A percentile compares a stretch with the other conserved stretches of the same genome.
These are phyloP conservation scores for Drosophila orosa DNA, from an alignment of 1,140 invertebrate genomes.

Conservation along the genomic window DNA sequence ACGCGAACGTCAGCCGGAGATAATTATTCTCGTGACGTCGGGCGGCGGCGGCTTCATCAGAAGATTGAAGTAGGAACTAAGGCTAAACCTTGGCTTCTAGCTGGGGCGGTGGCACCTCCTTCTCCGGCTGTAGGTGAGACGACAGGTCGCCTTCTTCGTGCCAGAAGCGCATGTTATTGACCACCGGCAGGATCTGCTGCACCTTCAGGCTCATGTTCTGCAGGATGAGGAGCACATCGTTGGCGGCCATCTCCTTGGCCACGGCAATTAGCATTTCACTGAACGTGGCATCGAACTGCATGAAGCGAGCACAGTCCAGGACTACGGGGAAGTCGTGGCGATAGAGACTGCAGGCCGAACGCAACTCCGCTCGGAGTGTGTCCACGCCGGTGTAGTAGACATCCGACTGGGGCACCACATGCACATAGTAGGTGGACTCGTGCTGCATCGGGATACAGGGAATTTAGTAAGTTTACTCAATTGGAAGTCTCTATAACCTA, in stretches of 20 bases:
- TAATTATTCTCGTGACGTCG: conserved; percentile 17
- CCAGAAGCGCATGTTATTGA: conserved; percentile 58
- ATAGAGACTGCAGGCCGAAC: conserved; percentile 83
- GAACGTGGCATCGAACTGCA: conserved; percentile 88
- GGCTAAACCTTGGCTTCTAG: conserved; percentile 43
- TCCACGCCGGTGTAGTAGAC: conserved; percentile 88
- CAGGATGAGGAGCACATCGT: conserved; percentile 66
- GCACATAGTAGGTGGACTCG: conserved; percentile 84
- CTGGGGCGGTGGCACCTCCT: conserved; percentile 1
- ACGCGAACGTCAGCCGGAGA: conserved; percentile 31
- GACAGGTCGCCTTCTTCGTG: conserved; percentile 49
- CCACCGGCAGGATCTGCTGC: conserved; percentile 66
- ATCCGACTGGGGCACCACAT: conserved; percentile 87
- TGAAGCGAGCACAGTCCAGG: conserved; percentile 86
- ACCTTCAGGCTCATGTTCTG: conserved; percentile 67
- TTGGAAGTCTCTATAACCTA: conserved; percentile 65
- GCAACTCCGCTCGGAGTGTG: conserved; percentile 85
- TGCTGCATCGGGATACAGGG: conserved; percentile 22
- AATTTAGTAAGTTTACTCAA: neutral
- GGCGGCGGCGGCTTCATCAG: neutral
- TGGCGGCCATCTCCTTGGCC: conserved; percentile 67
- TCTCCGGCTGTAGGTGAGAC: conserved; percentile 35
- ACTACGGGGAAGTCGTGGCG: conserved; percentile 85
- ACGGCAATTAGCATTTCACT: conserved; percentile 85
- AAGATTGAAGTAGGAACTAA: neutral